These are phyloP conservation scores for Sarcophilus harrisii DNA, from an alignment of 2,797 vertebrate genomes.

Conservation along the genomic window DNA sequence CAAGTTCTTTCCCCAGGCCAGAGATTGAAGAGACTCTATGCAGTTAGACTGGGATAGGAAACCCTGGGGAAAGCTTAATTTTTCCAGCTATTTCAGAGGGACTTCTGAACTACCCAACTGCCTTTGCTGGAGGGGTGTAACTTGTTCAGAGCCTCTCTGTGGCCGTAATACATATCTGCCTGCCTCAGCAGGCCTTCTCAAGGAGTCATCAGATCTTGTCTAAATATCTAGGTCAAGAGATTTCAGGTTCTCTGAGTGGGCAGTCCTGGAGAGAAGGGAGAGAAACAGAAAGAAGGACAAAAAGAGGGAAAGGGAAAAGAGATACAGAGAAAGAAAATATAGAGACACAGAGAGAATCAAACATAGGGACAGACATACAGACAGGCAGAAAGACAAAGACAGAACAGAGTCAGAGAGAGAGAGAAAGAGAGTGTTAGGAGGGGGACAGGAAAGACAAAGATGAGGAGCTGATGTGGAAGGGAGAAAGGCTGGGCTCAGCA, in stretches of 20 bases:
- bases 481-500: constrained; percentile 50
- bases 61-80: not conserved
- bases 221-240: not conserved
- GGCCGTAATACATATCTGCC: not conserved
- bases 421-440: not conserved
- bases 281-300: not conserved
- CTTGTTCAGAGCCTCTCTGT: not conserved
- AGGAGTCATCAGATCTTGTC: not conserved
- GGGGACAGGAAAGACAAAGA: not conserved
- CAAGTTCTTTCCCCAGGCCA: not conserved
- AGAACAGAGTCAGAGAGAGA: not conserved
- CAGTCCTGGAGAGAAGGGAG: constrained; percentile 3
- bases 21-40: not conserved
- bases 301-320: not conserved
- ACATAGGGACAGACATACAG: no score
- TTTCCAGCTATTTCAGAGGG: not conserved
- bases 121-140: not conserved
- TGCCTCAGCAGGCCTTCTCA: not conserved
- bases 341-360: no score
- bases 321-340: no score
- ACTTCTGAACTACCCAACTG: not conserved
- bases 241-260: not conserved
- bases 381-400: not conserved
- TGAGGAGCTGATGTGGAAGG: not conserved
- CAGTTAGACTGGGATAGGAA: not conserved